phyloP scores from a whole-genome alignment of 2,113 vertebrate species.

The Seriola rivoliana region DNA sequence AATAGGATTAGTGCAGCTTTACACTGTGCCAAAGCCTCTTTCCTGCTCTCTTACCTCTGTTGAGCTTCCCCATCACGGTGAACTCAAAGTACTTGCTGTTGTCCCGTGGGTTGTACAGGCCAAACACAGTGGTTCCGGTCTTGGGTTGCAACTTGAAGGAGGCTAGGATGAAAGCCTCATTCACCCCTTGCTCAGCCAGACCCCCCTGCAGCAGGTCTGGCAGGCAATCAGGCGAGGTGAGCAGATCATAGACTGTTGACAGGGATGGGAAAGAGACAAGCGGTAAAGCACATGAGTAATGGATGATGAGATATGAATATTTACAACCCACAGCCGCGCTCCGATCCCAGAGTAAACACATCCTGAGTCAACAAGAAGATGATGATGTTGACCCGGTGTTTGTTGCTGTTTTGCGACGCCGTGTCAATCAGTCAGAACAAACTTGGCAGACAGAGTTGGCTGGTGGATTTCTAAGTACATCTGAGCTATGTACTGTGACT shows the following conservation, averaged over 20 bases:
- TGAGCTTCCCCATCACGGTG: constrained; percentile 92
- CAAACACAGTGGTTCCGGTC: constrained; percentile 90
- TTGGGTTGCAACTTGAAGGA: constrained; percentile 93
- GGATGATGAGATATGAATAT: constrained; percentile 63
- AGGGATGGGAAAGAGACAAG: constrained; percentile 41
- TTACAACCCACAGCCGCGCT: constrained; percentile 46
- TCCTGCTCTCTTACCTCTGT: constrained; percentile 89
- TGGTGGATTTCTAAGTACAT: constrained; percentile 7
- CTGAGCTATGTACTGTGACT: neutral
- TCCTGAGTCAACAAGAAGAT: constrained; percentile 42
- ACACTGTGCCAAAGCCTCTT: neutral
- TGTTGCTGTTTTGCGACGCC: constrained; percentile 34
- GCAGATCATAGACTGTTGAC: constrained; percentile 93
- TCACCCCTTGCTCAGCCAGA: constrained; percentile 87
- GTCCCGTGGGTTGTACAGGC: constrained; percentile 91
- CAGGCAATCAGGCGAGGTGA: constrained; percentile 91
- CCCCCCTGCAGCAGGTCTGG: constrained; percentile 88
- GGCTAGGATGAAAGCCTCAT: constrained; percentile 90
- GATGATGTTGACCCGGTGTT: constrained; percentile 53
- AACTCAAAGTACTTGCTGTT: constrained; percentile 97
- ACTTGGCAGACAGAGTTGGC: constrained; percentile 40
- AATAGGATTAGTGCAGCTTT: neutral
- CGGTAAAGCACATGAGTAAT: constrained; percentile 41
- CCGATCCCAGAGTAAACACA: constrained; percentile 53
- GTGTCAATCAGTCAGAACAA: constrained; percentile 32